Conservation (phyloP, 2,113 vertebrate genomes). For the Apaloderma vittatum region DNA sequence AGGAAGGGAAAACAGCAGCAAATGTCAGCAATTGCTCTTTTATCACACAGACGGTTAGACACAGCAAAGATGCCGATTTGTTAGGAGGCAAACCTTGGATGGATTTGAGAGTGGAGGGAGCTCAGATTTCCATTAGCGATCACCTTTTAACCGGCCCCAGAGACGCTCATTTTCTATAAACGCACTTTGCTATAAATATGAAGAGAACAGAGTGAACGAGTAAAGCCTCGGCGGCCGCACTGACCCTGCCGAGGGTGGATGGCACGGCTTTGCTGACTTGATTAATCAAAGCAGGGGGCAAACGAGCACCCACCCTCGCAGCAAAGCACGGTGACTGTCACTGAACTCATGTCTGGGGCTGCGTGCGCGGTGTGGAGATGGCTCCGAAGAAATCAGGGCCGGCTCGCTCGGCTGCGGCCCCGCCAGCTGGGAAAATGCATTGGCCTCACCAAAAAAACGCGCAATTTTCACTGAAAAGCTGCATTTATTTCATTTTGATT, state of each 20-base stretch:
- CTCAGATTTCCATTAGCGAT: not conserved
- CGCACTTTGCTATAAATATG: rapidly evolving
- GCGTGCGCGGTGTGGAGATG: rapidly evolving
- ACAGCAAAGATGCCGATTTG: not conserved
- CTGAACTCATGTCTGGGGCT: rapidly evolving
- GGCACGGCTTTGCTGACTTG: rapidly evolving
- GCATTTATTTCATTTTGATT: rapidly evolving
- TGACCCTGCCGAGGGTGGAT: not conserved
- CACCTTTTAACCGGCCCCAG: not conserved
- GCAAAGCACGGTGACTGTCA: rapidly evolving
- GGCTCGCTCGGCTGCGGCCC: rapidly evolving
- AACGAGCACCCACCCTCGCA: not conserved
- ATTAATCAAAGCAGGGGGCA: not conserved
- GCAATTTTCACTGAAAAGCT: not conserved
- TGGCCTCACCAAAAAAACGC: rapidly evolving
- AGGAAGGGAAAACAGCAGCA: not conserved
- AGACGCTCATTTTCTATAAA: not conserved
- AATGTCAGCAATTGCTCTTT: not conserved
- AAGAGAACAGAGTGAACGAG: rapidly evolving
- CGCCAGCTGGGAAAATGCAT: not conserved
- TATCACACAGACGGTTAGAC: not conserved
- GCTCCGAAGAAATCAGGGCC: not conserved
- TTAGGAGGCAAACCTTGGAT: not conserved
- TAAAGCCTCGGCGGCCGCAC: rapidly evolving
- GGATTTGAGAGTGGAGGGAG: not conserved